Conservation (phyloP, 2,113 vertebrate genomes). For the Scomber japonicus region DNA sequence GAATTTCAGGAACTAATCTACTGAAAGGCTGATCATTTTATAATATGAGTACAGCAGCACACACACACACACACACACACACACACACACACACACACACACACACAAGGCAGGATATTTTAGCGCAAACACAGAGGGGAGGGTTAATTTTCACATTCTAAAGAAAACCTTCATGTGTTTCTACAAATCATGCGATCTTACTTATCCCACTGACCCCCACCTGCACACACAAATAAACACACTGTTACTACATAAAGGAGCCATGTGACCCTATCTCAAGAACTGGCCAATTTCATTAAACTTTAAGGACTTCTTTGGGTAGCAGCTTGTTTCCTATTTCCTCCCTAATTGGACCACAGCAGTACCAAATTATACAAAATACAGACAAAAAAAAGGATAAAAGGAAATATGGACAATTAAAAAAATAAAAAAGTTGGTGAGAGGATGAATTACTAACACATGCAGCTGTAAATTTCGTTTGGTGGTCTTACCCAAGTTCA, state of each 20-base stretch:
- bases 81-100: background rate
- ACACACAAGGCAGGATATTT: background rate
- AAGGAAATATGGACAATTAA: background rate
- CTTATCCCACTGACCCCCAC: constrained; percentile 35
- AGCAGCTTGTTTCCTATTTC: constrained; percentile 29
- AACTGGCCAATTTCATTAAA: constrained; percentile 51
- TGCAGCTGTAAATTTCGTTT: too few species aligned
- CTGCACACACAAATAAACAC: constrained; percentile 9
- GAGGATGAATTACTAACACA: too few species aligned
- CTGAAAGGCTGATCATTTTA: too few species aligned
- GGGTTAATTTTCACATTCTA: constrained; percentile 46
- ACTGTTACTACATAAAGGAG: constrained; percentile 28
- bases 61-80: too few species aligned
- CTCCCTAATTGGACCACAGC: constrained; percentile 29
- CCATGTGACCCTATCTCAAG: constrained; percentile 74
- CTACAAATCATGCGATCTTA: constrained; percentile 67
- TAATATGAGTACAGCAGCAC: too few species aligned
- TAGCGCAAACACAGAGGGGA: constrained; percentile 3
- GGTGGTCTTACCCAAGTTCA: too few species aligned
- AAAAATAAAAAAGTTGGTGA: too few species aligned
- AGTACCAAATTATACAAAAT: background rate
- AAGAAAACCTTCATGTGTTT: constrained; percentile 54
- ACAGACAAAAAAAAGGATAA: background rate
- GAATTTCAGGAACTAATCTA: too few species aligned
- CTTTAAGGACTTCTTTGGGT: constrained; percentile 6